Percentiles rank a stretch among this genome's conserved stretches.
These are phyloP conservation scores for Meloidogyne chitwoodi DNA, from an alignment of 1,140 invertebrate genomes.

Conservation along the genomic window DNA sequence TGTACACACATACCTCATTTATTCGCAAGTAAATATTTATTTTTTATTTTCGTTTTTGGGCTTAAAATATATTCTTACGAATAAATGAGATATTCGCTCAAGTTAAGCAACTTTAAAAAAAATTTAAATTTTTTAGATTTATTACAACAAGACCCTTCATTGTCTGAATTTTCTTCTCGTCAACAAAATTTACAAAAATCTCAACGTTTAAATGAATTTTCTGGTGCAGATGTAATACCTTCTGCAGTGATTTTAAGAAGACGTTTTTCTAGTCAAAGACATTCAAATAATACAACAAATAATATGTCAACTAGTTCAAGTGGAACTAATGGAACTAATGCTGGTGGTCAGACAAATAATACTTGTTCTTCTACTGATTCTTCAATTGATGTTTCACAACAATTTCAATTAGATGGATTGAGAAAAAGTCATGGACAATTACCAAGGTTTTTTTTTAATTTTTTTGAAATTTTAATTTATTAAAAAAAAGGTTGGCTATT, in stretches of 20 bases:
- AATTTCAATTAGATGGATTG: slow-evolving; percentile 1
- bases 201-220: neutral
- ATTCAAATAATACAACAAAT: slow-evolving; percentile 35
- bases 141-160: neutral
- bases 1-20: too few species aligned
- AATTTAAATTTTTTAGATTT: too few species aligned
- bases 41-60: neutral
- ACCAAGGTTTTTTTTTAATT: neutral
- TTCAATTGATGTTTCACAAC: slow-evolving; percentile 50
- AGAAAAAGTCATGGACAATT: neutral
- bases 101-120: too few species aligned
- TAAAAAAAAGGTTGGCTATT: slow-evolving; percentile 50
- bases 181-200: neutral
- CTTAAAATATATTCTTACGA: neutral
- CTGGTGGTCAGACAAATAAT: neutral
- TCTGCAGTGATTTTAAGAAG: slow-evolving; percentile 52
- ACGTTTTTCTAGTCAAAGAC: slow-evolving; percentile 56
- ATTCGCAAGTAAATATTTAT: too few species aligned
- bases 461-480: neutral
- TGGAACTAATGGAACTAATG: slow-evolving; percentile 36
- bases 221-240: slow-evolving; percentile 21
- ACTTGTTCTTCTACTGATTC: slow-evolving; percentile 54
- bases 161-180: neutral
- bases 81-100: too few species aligned
- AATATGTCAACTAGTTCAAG: slow-evolving; percentile 55